Base-by-base conservation (phyloP, 2,797 vertebrate species). In the Telmatherina bonti region DNA sequence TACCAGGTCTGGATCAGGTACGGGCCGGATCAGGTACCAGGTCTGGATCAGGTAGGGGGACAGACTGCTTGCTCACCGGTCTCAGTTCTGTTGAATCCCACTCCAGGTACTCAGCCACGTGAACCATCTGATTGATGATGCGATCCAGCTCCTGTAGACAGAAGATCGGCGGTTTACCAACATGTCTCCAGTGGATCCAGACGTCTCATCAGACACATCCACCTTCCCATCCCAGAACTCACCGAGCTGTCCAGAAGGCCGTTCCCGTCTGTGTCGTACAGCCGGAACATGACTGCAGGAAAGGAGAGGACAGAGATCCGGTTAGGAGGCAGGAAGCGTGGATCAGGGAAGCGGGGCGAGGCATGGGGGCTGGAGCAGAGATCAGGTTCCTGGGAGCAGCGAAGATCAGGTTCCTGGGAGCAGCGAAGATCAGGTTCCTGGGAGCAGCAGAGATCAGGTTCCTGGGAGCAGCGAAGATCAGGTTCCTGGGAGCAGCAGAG, bases 71-170 rank as follows among this genome's bases (percentile, higher is more conserved):
- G 89, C 96, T 95, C 92, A 99, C 97, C 13, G 97, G 96, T 52
- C 90, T 92, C 53, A 99, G 94, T 77, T 98, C 97, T 0, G 94
- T 97, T 20, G 96, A 96, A 53, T 99, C 97, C 97, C 97, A 98
- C 84, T 99, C 95, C 90, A 99, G 93, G 85, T 97, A 98, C 87
- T 97, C 96, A 0, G 97, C 97, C 24, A 99, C 94, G 0, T 98
- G 97, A 45, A 99, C 95, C 96, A 99, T 98, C 90, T 99, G 97
- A 87, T 92, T 97, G 86, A 98, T 96, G 83, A 99, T 99, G 5
- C 94, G 94, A 81, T 99, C 96, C 85, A 98, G 90, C 87, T 97
- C 97, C 97, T 99, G 11, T 15, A 24, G 16, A 62, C 35, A 11
- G 33, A 16, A 43, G 13, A 18, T 3, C 3, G 3, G 3, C 30